Evolutionary conservation across 2,888 invertebrate genomes (phyloP).

Genomic region (Toxonevra muliebris): DNA sequence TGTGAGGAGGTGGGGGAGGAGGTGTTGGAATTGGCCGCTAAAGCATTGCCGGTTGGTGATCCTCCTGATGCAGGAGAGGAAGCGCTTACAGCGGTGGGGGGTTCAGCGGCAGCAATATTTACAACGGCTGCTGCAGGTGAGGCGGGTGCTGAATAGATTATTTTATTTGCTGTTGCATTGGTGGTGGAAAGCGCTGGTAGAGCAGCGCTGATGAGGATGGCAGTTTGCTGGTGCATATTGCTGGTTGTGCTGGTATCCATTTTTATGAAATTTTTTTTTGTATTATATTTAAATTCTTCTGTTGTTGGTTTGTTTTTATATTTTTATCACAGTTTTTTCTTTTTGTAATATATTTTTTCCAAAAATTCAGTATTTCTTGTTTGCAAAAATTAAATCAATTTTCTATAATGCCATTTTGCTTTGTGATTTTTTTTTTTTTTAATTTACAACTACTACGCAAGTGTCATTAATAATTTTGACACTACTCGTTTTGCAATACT

Average conservation of each 20-base stretch:
- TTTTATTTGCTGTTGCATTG: slow-evolving; percentile 44
- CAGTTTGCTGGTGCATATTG: neutral
- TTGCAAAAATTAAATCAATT: too few species aligned
- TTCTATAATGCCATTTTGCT: too few species aligned
- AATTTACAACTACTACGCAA: too few species aligned
- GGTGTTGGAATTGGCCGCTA: neutral
- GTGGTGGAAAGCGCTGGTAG: slow-evolving; percentile 12
- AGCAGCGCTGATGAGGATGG: slow-evolving; percentile 4
- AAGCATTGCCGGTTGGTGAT: slow-evolving; percentile 15
- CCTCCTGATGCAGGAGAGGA: slow-evolving; percentile 24
- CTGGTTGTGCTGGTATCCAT: slow-evolving; percentile 29
- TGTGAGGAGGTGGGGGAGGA: slow-evolving; percentile 4
- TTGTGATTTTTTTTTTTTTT: too few species aligned
- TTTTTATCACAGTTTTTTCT: slow-evolving; percentile 2
- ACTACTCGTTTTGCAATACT: too few species aligned
- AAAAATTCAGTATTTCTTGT: too few species aligned
- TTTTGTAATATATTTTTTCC: neutral
- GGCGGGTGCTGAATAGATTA: slow-evolving; percentile 46
- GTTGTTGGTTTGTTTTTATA: neutral
- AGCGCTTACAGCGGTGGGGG: neutral
- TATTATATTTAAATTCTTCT: slow-evolving; percentile 17
- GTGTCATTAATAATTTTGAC: too few species aligned
- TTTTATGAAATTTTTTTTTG: slow-evolving; percentile 26
- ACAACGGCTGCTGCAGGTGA: slow-evolving; percentile 39
- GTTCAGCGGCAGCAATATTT: slow-evolving; percentile 19